Base-by-base conservation (phyloP, 2,797 vertebrate species). In the Podarcis siculus region DNA sequence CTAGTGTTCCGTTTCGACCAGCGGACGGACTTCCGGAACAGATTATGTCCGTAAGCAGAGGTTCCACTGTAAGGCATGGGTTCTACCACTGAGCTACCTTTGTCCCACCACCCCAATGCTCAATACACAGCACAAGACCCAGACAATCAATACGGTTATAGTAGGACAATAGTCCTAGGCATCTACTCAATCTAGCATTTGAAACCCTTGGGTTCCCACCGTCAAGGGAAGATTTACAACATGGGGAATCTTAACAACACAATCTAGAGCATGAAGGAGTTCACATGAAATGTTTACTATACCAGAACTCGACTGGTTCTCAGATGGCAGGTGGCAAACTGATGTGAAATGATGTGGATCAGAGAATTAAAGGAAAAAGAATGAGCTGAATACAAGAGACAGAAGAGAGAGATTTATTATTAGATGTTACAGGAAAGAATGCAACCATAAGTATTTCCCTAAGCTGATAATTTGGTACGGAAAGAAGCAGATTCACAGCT, bases 341-440 rank as follows among this genome's bases (percentile, higher is more conserved):
- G 95, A 96, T 95, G 95, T 94, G 96, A 97, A 96, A 96, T 97
- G 96, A 94, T 96, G 95, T 96, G 94, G 95, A 93, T 92, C 96
- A 94, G 95, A 96, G 79, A 97, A 93, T 93, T 96, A 95, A 95
- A 90, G 94, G 94, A 91, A 85, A 94, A 93, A 95, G 94, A 96
- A 96, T 94, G 94, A 96, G 96, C 96, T 95, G 93, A 96, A 95
- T 96, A 92, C 92, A 95, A 92, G 95, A 96, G 94, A 96, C 92
- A 96, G 95, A 95, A 96, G 95, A 96, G 93, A 96, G 89, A 96
- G 93, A 96, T 87, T 91, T 92, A 95, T 96, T 95, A 96, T 93
- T 96, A 96, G 93, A 95, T 75, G 88, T 93, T 87, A 95, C 87
- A 87, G 91, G 89, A 92, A 92, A 92, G 91, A 91, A 95, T 45